Conservation (phyloP, 2,888 invertebrate species). For the Megastigmus dorsalis region DNA sequence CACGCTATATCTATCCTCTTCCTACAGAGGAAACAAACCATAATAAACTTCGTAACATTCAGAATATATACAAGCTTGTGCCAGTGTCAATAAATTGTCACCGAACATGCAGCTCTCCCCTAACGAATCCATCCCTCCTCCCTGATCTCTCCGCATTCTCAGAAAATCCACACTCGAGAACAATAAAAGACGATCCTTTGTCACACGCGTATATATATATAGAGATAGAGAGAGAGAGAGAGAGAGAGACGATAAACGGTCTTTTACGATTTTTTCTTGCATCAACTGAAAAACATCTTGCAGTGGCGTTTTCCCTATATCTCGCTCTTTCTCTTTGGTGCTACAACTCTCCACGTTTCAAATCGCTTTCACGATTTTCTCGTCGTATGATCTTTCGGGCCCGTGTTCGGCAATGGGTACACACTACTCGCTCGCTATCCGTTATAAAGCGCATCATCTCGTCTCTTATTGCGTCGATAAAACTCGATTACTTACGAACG, state of each 20-base stretch:
- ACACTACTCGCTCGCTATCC: background rate
- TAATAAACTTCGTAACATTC: too few species aligned
- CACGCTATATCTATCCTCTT: too few species aligned
- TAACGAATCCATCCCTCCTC: too few species aligned
- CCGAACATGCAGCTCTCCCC: too few species aligned
- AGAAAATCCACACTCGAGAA: too few species aligned
- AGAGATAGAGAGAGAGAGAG: slow-evolving; percentile 5
- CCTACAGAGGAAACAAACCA: too few species aligned
- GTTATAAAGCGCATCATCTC: slow-evolving; percentile 7
- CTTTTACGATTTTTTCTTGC: slow-evolving; percentile 34
- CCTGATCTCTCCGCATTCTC: too few species aligned
- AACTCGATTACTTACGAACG: slow-evolving; percentile 42
- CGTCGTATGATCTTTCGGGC: too few species aligned
- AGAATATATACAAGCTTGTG: too few species aligned
- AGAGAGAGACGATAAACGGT: slow-evolving; percentile 22
- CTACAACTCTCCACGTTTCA: slow-evolving; percentile 31
- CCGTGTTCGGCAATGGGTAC: slow-evolving; percentile 16
- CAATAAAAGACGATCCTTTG: slow-evolving; percentile 37
- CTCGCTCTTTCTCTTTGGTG: slow-evolving; percentile 12
- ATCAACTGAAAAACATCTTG: slow-evolving; percentile 16
- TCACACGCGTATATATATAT: background rate
- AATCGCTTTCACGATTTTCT: slow-evolving; percentile 47
- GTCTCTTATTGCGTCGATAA: slow-evolving; percentile 28
- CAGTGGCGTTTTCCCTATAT: too few species aligned
- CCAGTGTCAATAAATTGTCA: too few species aligned